A percentile compares a stretch with the other conserved stretches of the same genome.
Conservation (phyloP, 1,140 invertebrate species). For the Platorchestia sp. region DNA sequence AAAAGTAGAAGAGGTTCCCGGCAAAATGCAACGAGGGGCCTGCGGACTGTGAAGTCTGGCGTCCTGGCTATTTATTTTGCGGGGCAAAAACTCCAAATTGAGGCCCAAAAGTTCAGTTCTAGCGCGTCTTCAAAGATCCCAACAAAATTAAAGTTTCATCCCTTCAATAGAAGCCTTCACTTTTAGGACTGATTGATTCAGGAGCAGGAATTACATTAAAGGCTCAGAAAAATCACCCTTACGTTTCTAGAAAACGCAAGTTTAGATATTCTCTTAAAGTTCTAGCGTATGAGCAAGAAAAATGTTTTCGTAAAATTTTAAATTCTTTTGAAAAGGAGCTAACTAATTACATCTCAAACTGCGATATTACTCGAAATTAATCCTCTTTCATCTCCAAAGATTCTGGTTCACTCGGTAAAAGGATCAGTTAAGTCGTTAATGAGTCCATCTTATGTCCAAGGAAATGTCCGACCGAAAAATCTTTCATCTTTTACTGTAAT, state of each 20-base stretch:
- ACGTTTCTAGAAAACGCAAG: neutral
- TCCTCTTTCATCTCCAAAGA: no score
- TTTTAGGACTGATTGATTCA: neutral
- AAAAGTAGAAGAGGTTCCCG: constrained; percentile 3
- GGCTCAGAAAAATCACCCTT: neutral
- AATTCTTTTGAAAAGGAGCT: no score
- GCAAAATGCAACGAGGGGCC: constrained; percentile 10
- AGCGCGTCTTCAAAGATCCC: neutral
- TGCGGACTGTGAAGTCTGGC: neutral
- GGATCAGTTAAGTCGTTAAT: no score
- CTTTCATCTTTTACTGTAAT: no score
- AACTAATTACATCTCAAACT: no score
- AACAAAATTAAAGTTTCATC: neutral
- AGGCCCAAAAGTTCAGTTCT: neutral
- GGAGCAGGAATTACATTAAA: neutral
- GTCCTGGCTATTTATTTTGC: constrained; percentile 30
- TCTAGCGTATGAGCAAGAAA: no score
- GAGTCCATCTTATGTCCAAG: no score
- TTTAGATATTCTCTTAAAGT: neutral
- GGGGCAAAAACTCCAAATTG: constrained; percentile 33
- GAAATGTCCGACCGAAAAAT: no score
- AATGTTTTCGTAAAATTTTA: no score
- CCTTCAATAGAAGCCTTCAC: neutral
- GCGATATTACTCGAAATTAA: no score
- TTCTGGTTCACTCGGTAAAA: no score